phyloP scores from a whole-genome alignment of 2,888 invertebrate genomes.

The Chirona hameri region DNA sequence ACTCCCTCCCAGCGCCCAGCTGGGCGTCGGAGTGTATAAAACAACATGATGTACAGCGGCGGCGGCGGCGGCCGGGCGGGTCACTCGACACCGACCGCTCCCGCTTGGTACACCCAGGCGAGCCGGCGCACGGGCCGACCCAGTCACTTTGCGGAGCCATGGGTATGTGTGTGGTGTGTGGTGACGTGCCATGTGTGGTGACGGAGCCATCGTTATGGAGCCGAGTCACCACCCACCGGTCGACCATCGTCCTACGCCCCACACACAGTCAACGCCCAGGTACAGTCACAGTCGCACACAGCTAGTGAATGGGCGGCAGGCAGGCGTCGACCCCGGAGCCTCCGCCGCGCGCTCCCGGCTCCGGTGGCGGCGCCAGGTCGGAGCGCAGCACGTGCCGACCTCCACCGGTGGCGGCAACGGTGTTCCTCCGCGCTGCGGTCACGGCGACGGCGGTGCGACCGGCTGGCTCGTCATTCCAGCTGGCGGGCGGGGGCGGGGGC shows the following conservation, averaged over 20 bases:
- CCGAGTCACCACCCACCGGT: neutral
- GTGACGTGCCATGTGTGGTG: too few species aligned
- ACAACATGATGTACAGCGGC: neutral
- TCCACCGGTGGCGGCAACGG: neutral
- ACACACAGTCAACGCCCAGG: neutral
- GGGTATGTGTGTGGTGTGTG: too few species aligned
- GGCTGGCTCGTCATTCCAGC: neutral
- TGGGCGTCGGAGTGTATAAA: neutral
- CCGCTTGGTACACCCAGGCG: too few species aligned
- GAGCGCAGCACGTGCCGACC: slow-evolving; percentile 1
- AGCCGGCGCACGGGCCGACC: too few species aligned
- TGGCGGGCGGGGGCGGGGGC: slow-evolving; percentile 1
- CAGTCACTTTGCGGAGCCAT: too few species aligned
- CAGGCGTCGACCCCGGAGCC: neutral
- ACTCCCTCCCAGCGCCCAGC: too few species aligned
- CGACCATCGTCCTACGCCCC: neutral
- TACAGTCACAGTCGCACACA: neutral
- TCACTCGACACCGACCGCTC: too few species aligned
- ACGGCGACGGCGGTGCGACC: neutral
- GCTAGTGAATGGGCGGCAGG: neutral
- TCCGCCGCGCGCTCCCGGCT: neutral
- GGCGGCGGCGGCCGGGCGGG: too few species aligned
- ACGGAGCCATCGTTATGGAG: too few species aligned
- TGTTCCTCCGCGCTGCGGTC: neutral
- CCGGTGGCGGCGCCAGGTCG: neutral